Conservation (phyloP, 2,113 vertebrate genomes). For the Montifringilla adamsi region DNA sequence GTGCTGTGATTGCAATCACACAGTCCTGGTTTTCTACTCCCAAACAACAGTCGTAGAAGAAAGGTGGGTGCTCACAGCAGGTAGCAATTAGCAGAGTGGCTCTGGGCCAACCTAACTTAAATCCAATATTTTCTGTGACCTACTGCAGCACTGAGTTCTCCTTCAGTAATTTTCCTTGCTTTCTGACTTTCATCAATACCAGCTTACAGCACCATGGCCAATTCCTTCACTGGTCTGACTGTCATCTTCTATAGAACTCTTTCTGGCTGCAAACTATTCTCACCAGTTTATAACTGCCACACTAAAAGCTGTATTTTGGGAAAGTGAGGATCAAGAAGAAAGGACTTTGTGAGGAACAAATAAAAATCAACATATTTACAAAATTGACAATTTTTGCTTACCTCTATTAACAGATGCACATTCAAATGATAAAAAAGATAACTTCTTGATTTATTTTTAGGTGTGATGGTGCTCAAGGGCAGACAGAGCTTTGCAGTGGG, state of each 20-base stretch:
- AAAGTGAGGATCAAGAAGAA: neutral
- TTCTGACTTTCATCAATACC: neutral
- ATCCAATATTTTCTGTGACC: neutral
- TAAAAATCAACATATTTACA: neutral
- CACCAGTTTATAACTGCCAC: neutral
- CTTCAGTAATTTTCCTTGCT: slow-evolving; percentile 1
- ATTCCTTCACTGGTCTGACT: neutral
- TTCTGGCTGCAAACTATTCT: neutral
- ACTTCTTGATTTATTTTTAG: neutral
- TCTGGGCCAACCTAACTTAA: neutral
- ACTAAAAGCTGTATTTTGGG: neutral
- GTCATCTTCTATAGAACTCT: neutral
- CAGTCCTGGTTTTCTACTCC: neutral
- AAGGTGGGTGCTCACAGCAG: neutral
- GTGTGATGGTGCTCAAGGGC: neutral
- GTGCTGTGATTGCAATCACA: neutral
- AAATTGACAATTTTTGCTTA: neutral
- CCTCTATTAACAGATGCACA: neutral
- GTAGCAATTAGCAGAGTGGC: neutral
- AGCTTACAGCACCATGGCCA: neutral
- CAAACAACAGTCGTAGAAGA: neutral
- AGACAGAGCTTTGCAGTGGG: neutral
- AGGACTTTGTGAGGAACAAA: neutral
- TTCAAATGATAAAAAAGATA: neutral
- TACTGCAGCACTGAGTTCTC: neutral